Evolutionary conservation across 2,113 vertebrate species (phyloP), one percentile per base, ranked within the genome.

Genomic region (Callipepla squamata): DNA sequence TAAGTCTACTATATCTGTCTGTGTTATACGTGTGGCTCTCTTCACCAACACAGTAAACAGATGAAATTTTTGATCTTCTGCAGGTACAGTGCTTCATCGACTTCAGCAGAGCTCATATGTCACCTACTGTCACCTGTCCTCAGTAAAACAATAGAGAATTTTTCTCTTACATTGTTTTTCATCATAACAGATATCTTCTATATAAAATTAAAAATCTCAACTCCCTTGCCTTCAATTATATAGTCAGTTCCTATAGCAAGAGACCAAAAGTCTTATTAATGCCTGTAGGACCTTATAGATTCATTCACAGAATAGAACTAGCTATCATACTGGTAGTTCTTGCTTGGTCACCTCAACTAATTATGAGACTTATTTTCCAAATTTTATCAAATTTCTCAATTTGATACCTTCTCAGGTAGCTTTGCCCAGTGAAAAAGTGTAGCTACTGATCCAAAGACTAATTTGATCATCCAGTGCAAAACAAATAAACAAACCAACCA

Each of bases 1-100:
- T 11, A 68, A 72, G 17, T 16, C 45, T 70, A 66, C 15, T 8
- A 62, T 23, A 78, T 5, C 3, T 67, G 42, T 28, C 34, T 28
- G 19, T 2, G 0, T 4, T 62, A 45, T 28, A 42, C 20, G 21
- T 2, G 0, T 4, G 9, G 57, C 51, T 66, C 28, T 32, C 45
- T 70, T 50, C 22, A 75, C 40, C 80, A 86, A 30, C 15, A 58
- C 6, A 45, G 30, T 72, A 69, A 55, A 78, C 17, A 63, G 34
- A 22, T 26, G 16, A 50, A 55, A 72, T 63, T 80, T 77, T 59
- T 36, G 20, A 85, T 45, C 11, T 47, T 80, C 40, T 78, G 53
- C 32, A 74, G 36, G 15, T 53, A 77, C 40, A 70, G 28, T 22
- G 23, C 7, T 70, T 84, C 23, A 13, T 63, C 4, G 10, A 10